Evolutionary conservation across 2,797 vertebrate genomes (phyloP).

Genomic region (Pogonophryne albipinna): DNA sequence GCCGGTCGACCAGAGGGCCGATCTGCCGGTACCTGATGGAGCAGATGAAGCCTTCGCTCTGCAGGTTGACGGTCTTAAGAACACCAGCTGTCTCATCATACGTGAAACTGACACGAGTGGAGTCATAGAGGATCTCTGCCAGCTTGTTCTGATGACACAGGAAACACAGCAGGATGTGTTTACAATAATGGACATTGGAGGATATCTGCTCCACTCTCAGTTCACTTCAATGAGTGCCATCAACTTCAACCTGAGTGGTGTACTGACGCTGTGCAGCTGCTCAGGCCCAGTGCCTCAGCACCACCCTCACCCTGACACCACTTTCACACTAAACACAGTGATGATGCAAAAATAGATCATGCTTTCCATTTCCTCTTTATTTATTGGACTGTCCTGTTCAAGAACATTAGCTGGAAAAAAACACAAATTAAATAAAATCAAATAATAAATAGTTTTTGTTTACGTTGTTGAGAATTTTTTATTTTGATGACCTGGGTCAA

Average conservation of each 20-base stretch:
- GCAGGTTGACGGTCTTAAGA: slow-evolving; percentile 97
- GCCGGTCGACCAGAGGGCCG: slow-evolving; percentile 95
- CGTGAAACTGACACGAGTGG: slow-evolving; percentile 97
- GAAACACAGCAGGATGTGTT: not conserved
- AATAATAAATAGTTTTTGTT: not conserved
- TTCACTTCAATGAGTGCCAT: not conserved
- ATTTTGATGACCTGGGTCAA: not conserved
- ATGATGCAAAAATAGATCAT: slow-evolving; percentile 2
- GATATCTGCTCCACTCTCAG: not conserved
- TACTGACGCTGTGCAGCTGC: slow-evolving; percentile 10
- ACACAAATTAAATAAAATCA: no score
- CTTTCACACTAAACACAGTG: not conserved
- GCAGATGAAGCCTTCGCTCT: slow-evolving; percentile 98
- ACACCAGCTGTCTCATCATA: slow-evolving; percentile 98
- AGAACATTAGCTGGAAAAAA: not conserved
- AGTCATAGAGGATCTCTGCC: slow-evolving; percentile 97
- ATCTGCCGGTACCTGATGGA: slow-evolving; percentile 98
- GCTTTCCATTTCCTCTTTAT: not conserved
- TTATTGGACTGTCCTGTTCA: not conserved
- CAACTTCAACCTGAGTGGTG: not conserved
- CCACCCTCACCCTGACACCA: not conserved
- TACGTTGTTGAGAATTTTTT: no score
- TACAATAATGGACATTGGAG: not conserved
- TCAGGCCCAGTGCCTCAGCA: not conserved
- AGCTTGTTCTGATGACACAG: slow-evolving; percentile 90